Conservation (phyloP, 2,113 vertebrate genomes). For the Corythaeola cristata region DNA sequence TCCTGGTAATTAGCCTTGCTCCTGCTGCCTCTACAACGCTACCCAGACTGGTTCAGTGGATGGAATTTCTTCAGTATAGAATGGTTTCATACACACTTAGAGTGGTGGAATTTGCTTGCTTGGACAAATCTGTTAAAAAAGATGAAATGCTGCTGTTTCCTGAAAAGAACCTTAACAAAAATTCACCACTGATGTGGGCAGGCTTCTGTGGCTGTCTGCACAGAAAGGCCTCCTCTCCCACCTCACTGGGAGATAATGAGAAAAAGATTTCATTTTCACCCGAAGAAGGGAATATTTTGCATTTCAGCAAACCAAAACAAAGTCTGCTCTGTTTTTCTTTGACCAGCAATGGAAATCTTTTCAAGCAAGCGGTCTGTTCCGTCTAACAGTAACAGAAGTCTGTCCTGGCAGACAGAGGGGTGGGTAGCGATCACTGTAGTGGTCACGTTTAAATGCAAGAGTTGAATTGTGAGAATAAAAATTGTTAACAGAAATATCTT, state of each 20-base stretch:
- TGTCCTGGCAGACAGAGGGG: neutral
- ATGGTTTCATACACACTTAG: neutral
- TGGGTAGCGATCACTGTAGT: neutral
- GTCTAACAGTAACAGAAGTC: neutral
- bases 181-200: neutral
- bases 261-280: constrained; percentile 27
- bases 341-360: neutral
- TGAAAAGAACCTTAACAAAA: neutral
- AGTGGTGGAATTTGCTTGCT: constrained; percentile 45
- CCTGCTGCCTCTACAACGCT: neutral
- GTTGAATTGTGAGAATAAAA: neutral
- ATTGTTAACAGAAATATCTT: neutral
- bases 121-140: constrained; percentile 20
- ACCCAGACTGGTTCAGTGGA: neutral
- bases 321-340: neutral
- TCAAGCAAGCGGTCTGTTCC: neutral
- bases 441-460: neutral
- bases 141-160: neutral
- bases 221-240: neutral
- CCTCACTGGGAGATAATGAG: neutral
- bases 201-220: neutral
- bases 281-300: constrained; percentile 42
- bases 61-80: neutral
- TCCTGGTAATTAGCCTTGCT: neutral
- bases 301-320: constrained; percentile 29